Base-by-base conservation (phyloP, 2,888 invertebrate genomes). In the Patella pellucida region DNA sequence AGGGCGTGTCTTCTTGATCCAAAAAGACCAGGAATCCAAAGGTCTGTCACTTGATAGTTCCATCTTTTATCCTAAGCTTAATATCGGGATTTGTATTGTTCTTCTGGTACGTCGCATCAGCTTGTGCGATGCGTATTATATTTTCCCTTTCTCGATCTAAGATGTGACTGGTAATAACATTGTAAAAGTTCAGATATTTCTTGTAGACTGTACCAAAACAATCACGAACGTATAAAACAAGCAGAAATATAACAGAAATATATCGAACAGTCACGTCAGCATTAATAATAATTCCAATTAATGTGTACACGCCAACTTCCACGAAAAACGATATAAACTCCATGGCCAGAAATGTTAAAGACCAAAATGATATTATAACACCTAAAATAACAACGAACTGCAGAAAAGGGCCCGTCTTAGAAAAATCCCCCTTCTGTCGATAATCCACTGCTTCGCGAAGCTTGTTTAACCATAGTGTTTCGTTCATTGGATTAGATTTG, bases 241-340 rank as follows among this genome's bases (percentile, higher is more conserved):
- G 76, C 77, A 89, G 81, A 31, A 88, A 83, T 0, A 81, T 76
- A 9, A 90, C 79, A 7, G 88, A 85, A 11, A 88, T 68, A 75
- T 88, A 89, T 68, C 86, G 84, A 62, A 87, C 75, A 0, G 84
- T 83, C 19, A 82, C 73, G 7, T 84, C 82, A 0, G 89, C 87
- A 74, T 89, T 89, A 3, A 90, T 81, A 50, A 89, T 85, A n/a
- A 89, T 79, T 3, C 90, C 89, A 80, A 89, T 86, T 52, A 88
- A 74, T 0, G 88, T 87, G 75, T 89, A 86, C 4, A 88, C 85
- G n/a, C 77, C 74, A n/a, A 88, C 76, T 80, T 90, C 89, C 7
- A 88, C 86, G n/a, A 86, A 71, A 74, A 89, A 88, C 5, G 87
- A 86, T 7, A 87, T 75, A 51, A 84, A 81, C 76, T 90, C 90